These are phyloP conservation scores for Cephus rjabovi DNA, from an alignment of 2,888 invertebrate genomes.

Conservation along the genomic window DNA sequence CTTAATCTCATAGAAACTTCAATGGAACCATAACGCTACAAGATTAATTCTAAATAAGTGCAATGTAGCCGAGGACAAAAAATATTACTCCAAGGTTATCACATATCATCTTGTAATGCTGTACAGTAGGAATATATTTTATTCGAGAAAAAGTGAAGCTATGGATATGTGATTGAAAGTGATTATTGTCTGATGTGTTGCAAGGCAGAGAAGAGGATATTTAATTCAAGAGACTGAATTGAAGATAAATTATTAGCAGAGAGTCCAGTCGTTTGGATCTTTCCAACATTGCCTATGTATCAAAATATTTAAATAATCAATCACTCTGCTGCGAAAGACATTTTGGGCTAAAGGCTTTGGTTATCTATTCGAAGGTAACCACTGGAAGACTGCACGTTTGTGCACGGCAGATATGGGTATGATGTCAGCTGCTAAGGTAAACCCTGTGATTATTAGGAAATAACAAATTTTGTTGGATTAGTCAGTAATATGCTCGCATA, in stretches of 20 bases:
- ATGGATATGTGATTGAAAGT: not conserved
- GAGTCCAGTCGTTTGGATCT: conserved; percentile 18
- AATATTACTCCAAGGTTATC: not conserved
- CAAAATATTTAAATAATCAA: conserved; percentile 43
- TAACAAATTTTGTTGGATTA: conserved; percentile 58
- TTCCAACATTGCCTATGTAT: conserved; percentile 40
- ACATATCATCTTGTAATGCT: not conserved
- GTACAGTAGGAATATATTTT: not conserved
- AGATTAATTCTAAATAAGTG: not conserved
- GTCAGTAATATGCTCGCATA: conserved; percentile 47
- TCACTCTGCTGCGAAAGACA: conserved; percentile 41
- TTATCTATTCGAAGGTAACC: conserved; percentile 54
- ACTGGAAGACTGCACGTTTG: conserved; percentile 60
- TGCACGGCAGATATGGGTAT: conserved; percentile 60
- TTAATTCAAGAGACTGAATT: not conserved
- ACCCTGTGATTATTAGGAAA: conserved; percentile 66
- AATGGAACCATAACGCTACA: not conserved
- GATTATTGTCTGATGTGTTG: not conserved
- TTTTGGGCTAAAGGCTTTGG: conserved; percentile 24
- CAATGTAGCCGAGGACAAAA: not conserved
- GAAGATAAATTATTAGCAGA: not conserved
- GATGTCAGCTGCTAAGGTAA: conserved; percentile 66
- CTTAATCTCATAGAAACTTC: not conserved
- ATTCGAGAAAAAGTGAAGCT: not conserved
- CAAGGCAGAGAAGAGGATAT: not conserved